Base-by-base conservation (phyloP, 1,140 invertebrate species). In the Drosophila bocqueti region DNA sequence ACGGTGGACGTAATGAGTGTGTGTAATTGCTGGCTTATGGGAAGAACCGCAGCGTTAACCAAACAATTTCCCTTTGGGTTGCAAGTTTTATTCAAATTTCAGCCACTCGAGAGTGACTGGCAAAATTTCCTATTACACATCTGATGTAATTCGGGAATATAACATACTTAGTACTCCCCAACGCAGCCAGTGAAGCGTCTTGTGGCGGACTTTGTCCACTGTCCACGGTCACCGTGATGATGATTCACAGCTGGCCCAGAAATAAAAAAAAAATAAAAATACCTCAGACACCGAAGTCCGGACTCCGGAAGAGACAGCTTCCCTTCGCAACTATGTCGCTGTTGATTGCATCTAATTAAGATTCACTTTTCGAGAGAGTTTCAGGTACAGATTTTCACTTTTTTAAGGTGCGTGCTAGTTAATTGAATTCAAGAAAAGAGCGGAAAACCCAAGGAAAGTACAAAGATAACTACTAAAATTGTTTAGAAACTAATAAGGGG, bases 261-360 rank as follows among this genome's bases (percentile, higher is more conserved):
- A 42, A 73, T 40, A 47, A 73, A 42, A 29, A 4, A 21, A 34
- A 52, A 13, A 38, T 5, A 38, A 55, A 16, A 21, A 24, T 5
- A 38, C 38, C 31, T 29, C 8, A 24, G 26, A n/a, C 26, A 13
- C 21, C n/a, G 16, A 11, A 36, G 21, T 11, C 3, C 8, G 13
- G 58, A 36, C n/a, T 42, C 74, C 75, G 75, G 74, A 78, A 77
- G 75, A 34, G 54, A 40, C 50, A n/a, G 54, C 52, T 38, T 62
- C 64, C 47, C 67, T 40, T 31, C 47, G 18, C 49, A 49, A 67
- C 47, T 71, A 60, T 62, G 67, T 76, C 64, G 50, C 61, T 38
- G 54, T 31, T 83, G 83, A 86, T 80, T 87, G 76, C 71, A 87
- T 87, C 81, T 78, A 87, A 87, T 89, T 89, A 89, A 83, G 69